Evolutionary conservation across 2,797 vertebrate species (phyloP), one percentile per base, ranked within the genome.

Genomic region (Serranus cabrilla): DNA sequence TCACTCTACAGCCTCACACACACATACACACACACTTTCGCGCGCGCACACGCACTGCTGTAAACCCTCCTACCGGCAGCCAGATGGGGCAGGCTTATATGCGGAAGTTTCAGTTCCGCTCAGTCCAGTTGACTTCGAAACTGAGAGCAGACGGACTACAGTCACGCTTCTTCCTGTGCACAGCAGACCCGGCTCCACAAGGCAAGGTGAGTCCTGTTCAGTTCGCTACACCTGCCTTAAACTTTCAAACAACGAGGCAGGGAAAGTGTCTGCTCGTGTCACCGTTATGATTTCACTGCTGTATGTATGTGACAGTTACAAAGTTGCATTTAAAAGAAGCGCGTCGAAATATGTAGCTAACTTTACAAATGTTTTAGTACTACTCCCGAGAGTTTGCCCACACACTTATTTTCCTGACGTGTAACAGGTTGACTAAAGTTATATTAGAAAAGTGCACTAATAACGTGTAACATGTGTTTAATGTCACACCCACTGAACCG

Each of bases 91-190:
- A 76, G 85, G 75, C 55, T 90, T 81, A 87, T 58, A 93, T 80
- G 80, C 92, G 92, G 93, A 94, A 94, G 92, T 87, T 58, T 61
- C 21, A 83, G 71, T 90, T 92, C 89, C 84, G 82, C 75, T 89
- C 78, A 66, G 56, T 58, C 49, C 81, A 92, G 76, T 91, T 78
- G 16, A 78, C 67, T 89, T 42, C 59, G 34, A 78, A 74, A 46
- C 74, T 66, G 82, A 84, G 80, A 80, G 16, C 66, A 47, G 66
- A 89, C 83, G 81, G 77, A 80, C 51, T 43, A 16, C 42, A 81
- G 80, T 52, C 72, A 62, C 86, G 72, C 87, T 82, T 51, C 64
- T 42, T 57, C 46, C 43, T 43, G 70, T 57, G 20, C 62, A 49
- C 87, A 68, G 52, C 83, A 69, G 76, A 84, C 72, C 85, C 86